phyloP scores from a whole-genome alignment of 2,888 invertebrate genomes.

The Eupithecia exiguata region DNA sequence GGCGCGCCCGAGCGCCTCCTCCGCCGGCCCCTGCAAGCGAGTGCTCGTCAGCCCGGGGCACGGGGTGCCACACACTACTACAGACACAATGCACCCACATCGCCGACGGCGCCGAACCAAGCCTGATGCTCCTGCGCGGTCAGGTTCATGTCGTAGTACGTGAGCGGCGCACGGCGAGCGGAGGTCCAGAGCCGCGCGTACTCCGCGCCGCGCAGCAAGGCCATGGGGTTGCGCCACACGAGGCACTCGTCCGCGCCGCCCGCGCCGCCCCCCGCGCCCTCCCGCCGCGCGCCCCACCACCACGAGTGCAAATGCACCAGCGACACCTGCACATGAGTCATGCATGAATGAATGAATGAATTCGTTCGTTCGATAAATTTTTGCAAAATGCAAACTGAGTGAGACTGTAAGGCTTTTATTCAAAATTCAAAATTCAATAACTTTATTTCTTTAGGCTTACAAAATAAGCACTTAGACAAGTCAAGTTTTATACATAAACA shows the following conservation, averaged over 20 bases:
- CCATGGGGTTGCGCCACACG: constrained; percentile 98
- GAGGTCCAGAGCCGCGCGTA: constrained; percentile 97
- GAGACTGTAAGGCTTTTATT: too few relatives aligned
- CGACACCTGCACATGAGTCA: constrained; percentile 85
- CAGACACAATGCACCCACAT: constrained; percentile 43
- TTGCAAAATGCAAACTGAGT: too few relatives aligned
- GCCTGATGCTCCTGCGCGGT: constrained; percentile 98
- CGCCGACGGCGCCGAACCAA: constrained; percentile 62
- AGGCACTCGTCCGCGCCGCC: constrained; percentile 87
- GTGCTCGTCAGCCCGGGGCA: constrained; percentile 68
- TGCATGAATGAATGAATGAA: too few relatives aligned
- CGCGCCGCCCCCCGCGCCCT: constrained; percentile 84
- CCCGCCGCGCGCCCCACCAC: constrained; percentile 87
- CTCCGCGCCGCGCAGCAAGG: constrained; percentile 97
- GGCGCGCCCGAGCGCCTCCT: constrained; percentile 95
- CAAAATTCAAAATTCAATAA: too few relatives aligned
- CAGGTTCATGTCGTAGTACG: constrained; percentile 99
- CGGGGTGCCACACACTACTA: background rate
- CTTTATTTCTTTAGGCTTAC: too few relatives aligned
- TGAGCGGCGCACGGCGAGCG: constrained; percentile 96
- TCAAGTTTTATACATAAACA: too few relatives aligned
- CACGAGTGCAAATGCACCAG: constrained; percentile 96
- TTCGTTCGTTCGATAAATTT: too few relatives aligned
- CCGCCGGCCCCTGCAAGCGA: constrained; percentile 94
- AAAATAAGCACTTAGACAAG: too few relatives aligned